Conservation (phyloP, 2,113 vertebrate species). For the Chloebia gouldiae region DNA sequence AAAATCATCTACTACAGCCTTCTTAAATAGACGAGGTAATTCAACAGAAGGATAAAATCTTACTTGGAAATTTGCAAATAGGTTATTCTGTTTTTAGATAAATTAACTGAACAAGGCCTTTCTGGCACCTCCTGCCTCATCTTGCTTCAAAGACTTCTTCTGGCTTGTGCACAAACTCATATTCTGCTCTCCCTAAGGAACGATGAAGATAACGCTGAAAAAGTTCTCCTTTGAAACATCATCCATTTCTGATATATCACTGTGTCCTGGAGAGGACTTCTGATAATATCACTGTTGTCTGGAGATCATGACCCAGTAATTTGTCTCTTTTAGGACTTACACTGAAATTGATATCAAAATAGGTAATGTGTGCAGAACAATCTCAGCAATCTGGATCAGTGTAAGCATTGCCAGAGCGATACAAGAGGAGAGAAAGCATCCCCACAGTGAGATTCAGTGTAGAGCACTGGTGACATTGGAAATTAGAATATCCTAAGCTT, state of each 20-base stretch:
- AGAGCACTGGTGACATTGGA: background rate
- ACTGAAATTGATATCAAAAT: background rate
- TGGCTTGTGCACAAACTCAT: background rate
- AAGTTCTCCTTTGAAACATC: background rate
- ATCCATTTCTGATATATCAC: background rate
- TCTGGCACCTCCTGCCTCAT: background rate
- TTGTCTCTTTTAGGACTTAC: background rate
- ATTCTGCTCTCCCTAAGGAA: background rate
- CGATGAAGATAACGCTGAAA: background rate
- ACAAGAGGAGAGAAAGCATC: background rate
- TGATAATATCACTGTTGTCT: background rate
- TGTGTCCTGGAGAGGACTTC: background rate
- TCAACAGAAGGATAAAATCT: background rate
- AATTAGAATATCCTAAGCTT: background rate
- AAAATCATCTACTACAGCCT: background rate
- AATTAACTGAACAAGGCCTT: background rate
- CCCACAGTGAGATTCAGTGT: background rate
- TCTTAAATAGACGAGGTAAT: background rate
- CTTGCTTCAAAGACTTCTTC: background rate
- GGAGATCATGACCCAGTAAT: background rate
- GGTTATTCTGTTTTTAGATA: background rate
- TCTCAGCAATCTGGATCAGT: background rate
- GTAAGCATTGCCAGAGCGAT: background rate
- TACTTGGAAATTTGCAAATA: background rate
- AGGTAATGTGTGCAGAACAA: background rate